Evolutionary conservation across 2,113 vertebrate species (phyloP).

Genomic region (Balaeniceps rex): DNA sequence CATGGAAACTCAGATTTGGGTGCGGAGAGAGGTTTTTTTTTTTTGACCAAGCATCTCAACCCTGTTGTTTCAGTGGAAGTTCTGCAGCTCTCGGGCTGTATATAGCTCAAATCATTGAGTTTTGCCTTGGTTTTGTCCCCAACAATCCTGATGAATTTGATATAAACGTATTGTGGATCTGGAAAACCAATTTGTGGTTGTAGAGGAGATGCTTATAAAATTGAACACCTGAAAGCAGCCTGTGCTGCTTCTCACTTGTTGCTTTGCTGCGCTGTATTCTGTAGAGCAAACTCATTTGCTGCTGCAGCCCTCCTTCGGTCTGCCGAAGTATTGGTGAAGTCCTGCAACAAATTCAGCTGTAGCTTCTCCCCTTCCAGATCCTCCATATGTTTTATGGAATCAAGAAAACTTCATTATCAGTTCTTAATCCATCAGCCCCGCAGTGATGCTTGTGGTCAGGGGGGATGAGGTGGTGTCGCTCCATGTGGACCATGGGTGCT

Average conservation of each 20-base stretch:
- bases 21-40: background rate
- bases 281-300: background rate
- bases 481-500: background rate
- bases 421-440: background rate
- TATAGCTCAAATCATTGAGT: background rate
- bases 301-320: background rate
- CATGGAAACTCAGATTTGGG: background rate
- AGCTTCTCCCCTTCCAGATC: background rate
- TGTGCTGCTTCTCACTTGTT: fast-evolving
- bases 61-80: background rate
- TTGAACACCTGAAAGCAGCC: background rate
- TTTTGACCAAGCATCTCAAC: background rate
- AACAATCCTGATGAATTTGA: fast-evolving
- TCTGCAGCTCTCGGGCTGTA: background rate
- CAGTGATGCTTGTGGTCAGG: fast-evolving
- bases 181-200: background rate
- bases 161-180: background rate
- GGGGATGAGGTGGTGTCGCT: background rate
- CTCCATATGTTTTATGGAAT: background rate
- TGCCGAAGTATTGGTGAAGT: background rate
- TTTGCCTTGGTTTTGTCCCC: background rate
- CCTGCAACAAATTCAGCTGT: background rate
- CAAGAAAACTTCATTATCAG: fast-evolving
- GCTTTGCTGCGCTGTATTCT: background rate
- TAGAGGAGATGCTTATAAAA: background rate